Conservation (phyloP, 1,140 invertebrate genomes). For the Venustaconcha ellipsiformis region DNA sequence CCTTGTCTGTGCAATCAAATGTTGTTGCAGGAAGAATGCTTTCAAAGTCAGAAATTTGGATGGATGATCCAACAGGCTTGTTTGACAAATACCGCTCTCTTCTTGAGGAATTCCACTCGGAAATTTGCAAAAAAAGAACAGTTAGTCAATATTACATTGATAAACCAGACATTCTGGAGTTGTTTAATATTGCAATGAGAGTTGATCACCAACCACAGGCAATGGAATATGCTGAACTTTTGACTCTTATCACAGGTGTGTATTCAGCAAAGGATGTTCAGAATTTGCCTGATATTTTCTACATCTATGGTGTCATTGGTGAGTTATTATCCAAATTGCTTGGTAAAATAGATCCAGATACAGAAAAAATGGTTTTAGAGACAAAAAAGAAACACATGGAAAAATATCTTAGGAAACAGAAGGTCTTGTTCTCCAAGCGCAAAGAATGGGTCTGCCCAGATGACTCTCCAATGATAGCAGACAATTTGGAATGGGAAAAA, state of each 20-base stretch:
- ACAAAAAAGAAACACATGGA: slow-evolving; percentile 20
- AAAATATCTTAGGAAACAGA: slow-evolving; percentile 31
- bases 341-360: slow-evolving; percentile 7
- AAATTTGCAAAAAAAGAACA: slow-evolving; percentile 40
- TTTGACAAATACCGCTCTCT: slow-evolving; percentile 48
- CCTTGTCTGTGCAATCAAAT: background rate
- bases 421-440: slow-evolving; percentile 47
- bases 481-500: slow-evolving; percentile 55
- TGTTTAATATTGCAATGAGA: slow-evolving; percentile 36
- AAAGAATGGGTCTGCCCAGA: slow-evolving; percentile 49
- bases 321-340: slow-evolving; percentile 6
- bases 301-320: slow-evolving; percentile 47
- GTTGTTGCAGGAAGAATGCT: slow-evolving; percentile 51
- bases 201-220: slow-evolving; percentile 39
- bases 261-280: slow-evolving; percentile 29
- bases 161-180: slow-evolving; percentile 26
- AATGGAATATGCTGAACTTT: slow-evolving; percentile 49
- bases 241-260: slow-evolving; percentile 39
- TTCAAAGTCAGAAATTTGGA: slow-evolving; percentile 56
- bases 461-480: slow-evolving; percentile 56
- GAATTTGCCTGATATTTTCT: slow-evolving; percentile 39
- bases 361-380: slow-evolving; percentile 18
- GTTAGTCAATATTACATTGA: slow-evolving; percentile 29
- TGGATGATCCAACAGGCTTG: slow-evolving; percentile 55
- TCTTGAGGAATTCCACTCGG: slow-evolving; percentile 47